Evolutionary conservation across 2,888 invertebrate species (phyloP).

Genomic region (Drosophila anceps): DNA sequence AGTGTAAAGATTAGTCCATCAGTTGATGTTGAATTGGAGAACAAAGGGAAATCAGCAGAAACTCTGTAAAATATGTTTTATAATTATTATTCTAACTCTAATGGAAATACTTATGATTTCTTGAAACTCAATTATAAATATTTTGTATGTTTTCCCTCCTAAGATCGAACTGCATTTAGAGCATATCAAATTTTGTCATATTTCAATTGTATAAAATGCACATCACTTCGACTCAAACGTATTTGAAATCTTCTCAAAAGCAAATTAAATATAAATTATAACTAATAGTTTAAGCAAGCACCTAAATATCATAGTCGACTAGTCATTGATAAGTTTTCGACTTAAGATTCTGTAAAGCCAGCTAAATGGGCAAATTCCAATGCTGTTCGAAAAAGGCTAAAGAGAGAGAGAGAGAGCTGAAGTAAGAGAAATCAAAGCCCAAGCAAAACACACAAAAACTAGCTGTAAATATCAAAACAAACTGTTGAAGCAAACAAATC

Average conservation of each 20-base stretch:
- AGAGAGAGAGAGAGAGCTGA: background rate
- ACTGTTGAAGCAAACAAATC: slow-evolving; percentile 6
- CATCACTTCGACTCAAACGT: slow-evolving; percentile 38
- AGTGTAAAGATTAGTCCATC: slow-evolving; percentile 54
- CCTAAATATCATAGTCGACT: slow-evolving; percentile 33
- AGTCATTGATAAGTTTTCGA: background rate
- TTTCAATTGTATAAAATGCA: slow-evolving; percentile 73
- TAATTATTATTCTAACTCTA: slow-evolving; percentile 9
- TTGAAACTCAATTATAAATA: background rate
- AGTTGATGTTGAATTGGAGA: slow-evolving; percentile 26
- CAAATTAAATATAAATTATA: slow-evolving; percentile 16
- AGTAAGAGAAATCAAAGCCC: background rate
- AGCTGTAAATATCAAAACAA: slow-evolving; percentile 33
- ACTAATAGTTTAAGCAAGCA: slow-evolving; percentile 45
- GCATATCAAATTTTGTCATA: slow-evolving; percentile 64
- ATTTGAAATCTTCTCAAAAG: slow-evolving; percentile 24
- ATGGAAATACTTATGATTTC: slow-evolving; percentile 24
- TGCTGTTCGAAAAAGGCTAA: background rate
- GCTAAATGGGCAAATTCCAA: slow-evolving; percentile 9
- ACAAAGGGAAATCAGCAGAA: slow-evolving; percentile 1
- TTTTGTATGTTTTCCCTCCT: background rate
- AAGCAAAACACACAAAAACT: slow-evolving; percentile 3
- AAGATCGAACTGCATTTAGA: slow-evolving; percentile 42
- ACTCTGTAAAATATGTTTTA: slow-evolving; percentile 52
- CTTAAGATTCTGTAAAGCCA: slow-evolving; percentile 60